These are phyloP conservation scores for Scaptomyza tumidula DNA, from an alignment of 2,888 invertebrate genomes.

Conservation along the genomic window DNA sequence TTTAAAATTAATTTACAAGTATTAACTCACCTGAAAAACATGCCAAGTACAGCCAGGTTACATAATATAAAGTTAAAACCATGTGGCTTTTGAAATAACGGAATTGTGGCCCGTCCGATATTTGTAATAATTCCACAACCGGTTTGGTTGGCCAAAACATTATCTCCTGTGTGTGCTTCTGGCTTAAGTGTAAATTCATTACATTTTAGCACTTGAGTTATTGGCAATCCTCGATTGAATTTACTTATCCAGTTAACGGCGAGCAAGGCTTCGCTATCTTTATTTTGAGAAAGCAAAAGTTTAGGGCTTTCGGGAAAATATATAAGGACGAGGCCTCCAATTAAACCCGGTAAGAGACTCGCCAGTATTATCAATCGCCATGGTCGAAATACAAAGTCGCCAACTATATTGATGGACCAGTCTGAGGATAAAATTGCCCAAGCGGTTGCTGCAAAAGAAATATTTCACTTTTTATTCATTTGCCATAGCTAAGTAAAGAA, in stretches of 20 bases:
- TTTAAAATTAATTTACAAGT: not conserved
- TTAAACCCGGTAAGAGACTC: conserved; percentile 73
- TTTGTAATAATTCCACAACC: conserved; percentile 65
- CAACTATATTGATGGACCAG: conserved; percentile 71
- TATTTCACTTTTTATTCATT: not conserved
- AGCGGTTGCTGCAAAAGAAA: conserved; percentile 58
- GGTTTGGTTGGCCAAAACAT: conserved; percentile 41
- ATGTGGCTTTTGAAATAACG: conserved; percentile 80
- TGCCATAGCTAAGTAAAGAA: too few species aligned
- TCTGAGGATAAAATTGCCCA: conserved; percentile 75
- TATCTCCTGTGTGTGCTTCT: conserved; percentile 62
- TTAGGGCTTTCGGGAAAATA: conserved; percentile 79
- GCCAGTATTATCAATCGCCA: conserved; percentile 77
- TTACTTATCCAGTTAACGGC: conserved; percentile 77
- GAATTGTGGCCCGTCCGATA: conserved; percentile 74
- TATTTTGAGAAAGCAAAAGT: conserved; percentile 70
- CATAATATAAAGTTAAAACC: conserved; percentile 69
- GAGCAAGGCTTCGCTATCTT: conserved; percentile 55
- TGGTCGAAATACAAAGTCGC: conserved; percentile 71
- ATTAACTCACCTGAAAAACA: conserved; percentile 73
- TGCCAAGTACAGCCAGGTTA: conserved; percentile 64
- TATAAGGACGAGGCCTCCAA: conserved; percentile 68
- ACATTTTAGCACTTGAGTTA: conserved; percentile 58
- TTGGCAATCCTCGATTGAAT: conserved; percentile 63
- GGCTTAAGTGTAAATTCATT: conserved; percentile 58